Percentiles rank a stretch among this genome's conserved stretches.
These are phyloP conservation scores for Tiliacea aurago DNA, from an alignment of 2,888 invertebrate species.

Conservation along the genomic window DNA sequence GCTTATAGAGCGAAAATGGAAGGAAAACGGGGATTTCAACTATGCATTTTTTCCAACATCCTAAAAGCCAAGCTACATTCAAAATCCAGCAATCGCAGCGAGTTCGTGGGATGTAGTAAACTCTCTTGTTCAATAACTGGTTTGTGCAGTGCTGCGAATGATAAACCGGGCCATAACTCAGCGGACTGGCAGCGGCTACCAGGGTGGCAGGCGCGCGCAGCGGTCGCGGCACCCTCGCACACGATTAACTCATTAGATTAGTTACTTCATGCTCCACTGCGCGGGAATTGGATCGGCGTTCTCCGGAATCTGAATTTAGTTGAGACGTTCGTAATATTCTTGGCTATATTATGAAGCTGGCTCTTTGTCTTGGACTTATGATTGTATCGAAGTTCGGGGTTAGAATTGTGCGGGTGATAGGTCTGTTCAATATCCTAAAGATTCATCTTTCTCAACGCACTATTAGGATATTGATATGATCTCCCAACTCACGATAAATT, in stretches of 20 bases:
- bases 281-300: constrained; percentile 59
- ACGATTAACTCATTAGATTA: constrained; percentile 64
- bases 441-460: constrained; percentile 3
- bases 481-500: background rate
- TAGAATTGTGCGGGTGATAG: constrained; percentile 17
- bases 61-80: constrained; percentile 13
- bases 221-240: constrained; percentile 50
- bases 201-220: constrained; percentile 31
- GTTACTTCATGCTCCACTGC: constrained; percentile 59
- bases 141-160: constrained; percentile 57
- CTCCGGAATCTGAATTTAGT: constrained; percentile 58
- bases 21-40: background rate
- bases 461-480: background rate
- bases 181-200: constrained; percentile 24
- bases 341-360: constrained; percentile 32
- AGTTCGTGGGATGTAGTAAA: constrained; percentile 33
- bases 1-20: background rate
- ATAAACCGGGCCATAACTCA: constrained; percentile 60
- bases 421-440: constrained; percentile 1
- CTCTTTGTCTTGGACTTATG: constrained; percentile 22
- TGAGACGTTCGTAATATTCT: constrained; percentile 48
- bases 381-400: constrained; percentile 21
- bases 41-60: constrained; percentile 11
- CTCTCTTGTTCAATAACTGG: constrained; percentile 58
- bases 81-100: constrained; percentile 24